Base-by-base conservation (phyloP, 2,797 vertebrate species). In the Myotis vivesi region DNA sequence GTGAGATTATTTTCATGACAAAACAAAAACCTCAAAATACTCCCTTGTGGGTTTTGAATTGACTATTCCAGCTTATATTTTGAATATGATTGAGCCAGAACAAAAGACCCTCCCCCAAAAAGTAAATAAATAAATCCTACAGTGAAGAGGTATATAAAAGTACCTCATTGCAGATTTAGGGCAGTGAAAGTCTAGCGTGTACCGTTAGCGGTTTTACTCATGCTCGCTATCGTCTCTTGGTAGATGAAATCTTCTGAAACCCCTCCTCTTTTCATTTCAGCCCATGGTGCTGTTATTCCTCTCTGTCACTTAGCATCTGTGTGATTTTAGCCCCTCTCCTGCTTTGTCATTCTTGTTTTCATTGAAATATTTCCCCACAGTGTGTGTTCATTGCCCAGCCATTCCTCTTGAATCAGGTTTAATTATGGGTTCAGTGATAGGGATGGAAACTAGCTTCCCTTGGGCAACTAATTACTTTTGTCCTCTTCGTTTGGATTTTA, bases 401-500 rank as follows among this genome's bases (percentile, higher is more conserved):
- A 28, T 90, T 66, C 91, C 64, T 91, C 44, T 36, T 73, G 11
- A 28, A 55, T 87, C 73, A 87, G 73, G 41, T 57, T 75, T 95
- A 71, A 94, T 92, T 95, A 77, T n/a, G 53, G 22, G 41, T 59
- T 94, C 64, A 49, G 8, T 75, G 23, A 30, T 53, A 38, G 69
- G 38, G 44, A 75, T 7, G 57, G 46, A 33, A 87, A 81, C 83
- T 85, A 38, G n/a, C 80, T 66, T 72, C 92, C 85, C 57, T 87
- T 4, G 3, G 73, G 91, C 76, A 89, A 86, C 77, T 82, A 76
- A 87, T 89, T 94, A 95, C 76, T 94, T 96, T 90, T 83, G 66
- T 93, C 84, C 55, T 87, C 95, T 95, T 23, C 36, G 55, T 64
- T 87, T 91, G 71, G 51, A 72, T 93, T 91, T 95, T 46, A 91